phyloP scores from a whole-genome alignment of 2,888 invertebrate species.

The Acanthopleura granulata region DNA sequence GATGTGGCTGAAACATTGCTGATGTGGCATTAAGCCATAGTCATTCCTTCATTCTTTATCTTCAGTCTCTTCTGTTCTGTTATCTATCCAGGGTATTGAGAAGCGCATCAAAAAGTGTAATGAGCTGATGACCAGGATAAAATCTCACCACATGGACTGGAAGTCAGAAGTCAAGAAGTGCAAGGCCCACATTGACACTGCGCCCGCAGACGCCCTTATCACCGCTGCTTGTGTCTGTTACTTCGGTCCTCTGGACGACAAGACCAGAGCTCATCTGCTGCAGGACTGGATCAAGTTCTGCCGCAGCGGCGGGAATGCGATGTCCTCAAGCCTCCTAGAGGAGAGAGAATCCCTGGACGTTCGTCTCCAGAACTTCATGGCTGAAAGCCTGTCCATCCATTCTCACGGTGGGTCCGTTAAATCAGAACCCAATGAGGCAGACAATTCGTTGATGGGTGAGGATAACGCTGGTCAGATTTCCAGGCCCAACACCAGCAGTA shows the following conservation, averaged over 20 bases:
- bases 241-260: conserved; percentile 64
- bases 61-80: neutral
- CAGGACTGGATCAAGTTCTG: conserved; percentile 63
- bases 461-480: neutral
- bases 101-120: conserved; percentile 58
- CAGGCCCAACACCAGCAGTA: neutral
- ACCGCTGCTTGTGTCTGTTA: conserved; percentile 64
- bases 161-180: conserved; percentile 59
- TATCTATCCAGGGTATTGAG: conserved; percentile 55
- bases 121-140: conserved; percentile 66
- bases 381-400: neutral
- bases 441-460: neutral
- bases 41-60: conserved; percentile 26
- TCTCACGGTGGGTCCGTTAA: neutral
- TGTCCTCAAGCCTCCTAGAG: neutral
- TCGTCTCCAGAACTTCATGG: neutral
- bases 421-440: neutral
- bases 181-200: conserved; percentile 52
- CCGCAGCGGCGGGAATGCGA: conserved; percentile 46
- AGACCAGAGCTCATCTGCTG: conserved; percentile 53
- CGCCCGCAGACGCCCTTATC: conserved; percentile 64
- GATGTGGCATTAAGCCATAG: too few relatives aligned
- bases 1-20: too few relatives aligned
- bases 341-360: neutral
- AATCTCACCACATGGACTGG: conserved; percentile 64